Evolutionary conservation across 2,797 vertebrate species (phyloP).

Genomic region (Enteromius trimaculatus): DNA sequence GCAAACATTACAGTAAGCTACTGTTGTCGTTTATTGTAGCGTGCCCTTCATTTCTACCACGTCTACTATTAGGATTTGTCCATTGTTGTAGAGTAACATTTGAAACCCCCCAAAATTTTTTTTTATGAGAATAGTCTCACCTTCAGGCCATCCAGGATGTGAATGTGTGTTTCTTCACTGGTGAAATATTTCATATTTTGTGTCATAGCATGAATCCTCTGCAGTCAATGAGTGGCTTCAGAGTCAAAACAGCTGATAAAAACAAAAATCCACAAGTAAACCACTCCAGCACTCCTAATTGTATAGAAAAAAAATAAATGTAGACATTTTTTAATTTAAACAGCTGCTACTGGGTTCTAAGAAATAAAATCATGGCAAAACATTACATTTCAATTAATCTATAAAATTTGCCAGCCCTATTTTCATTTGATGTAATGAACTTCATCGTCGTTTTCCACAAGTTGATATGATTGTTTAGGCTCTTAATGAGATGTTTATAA

Average conservation of each 20-base stretch:
- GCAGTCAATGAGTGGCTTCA: neutral
- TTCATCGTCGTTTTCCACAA: too few species aligned
- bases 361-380: too few species aligned
- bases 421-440: too few species aligned
- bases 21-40: neutral
- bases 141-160: neutral
- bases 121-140: neutral
- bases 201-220: neutral
- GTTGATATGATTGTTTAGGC: too few species aligned
- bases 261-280: neutral
- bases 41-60: neutral
- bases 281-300: neutral
- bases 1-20: conserved; percentile 8
- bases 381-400: too few species aligned
- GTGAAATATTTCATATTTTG: neutral
- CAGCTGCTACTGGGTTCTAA: too few species aligned
- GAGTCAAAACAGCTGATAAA: neutral
- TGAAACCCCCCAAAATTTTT: too few species aligned
- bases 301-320: neutral
- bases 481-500: too few species aligned
- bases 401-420: too few species aligned
- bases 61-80: neutral
- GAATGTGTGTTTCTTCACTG: neutral
- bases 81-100: conserved; percentile 1
- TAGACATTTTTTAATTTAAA: too few species aligned